Conservation (phyloP, 2,888 invertebrate genomes). For the Leptinotarsa tumamoca region DNA sequence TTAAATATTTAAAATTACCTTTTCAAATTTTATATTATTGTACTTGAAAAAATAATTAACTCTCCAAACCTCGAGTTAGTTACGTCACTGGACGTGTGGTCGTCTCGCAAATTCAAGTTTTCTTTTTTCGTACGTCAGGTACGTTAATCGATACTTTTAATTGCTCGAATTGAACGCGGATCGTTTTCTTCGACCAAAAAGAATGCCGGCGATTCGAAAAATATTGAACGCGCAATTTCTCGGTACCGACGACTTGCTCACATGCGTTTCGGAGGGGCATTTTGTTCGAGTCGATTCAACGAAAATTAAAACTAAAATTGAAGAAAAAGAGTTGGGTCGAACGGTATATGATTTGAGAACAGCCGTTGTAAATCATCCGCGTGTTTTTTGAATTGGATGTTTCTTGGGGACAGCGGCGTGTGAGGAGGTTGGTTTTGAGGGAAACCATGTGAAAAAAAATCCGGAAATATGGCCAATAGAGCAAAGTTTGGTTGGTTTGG, state of each 20-base stretch:
- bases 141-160: conserved; percentile 16
- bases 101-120: not conserved
- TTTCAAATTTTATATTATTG: not conserved
- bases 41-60: not conserved
- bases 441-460: not conserved
- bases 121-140: not conserved
- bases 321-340: not conserved
- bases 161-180: not conserved
- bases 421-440: not conserved
- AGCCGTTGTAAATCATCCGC: not conserved
- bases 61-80: not conserved
- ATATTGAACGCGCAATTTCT: conserved; percentile 6
- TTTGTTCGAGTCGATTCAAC: not conserved
- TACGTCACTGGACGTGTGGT: not conserved
- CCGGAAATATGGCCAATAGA: too few species aligned
- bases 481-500: too few species aligned
- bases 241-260: conserved; percentile 1
- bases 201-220: not conserved
- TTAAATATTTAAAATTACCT: not conserved
- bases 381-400: not conserved
- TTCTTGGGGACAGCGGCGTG: not conserved
- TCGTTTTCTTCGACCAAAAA: not conserved
- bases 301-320: not conserved
- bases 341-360: not conserved
- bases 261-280: not conserved